Percentiles rank a stretch among this genome's conserved stretches.
Evolutionary conservation across 2,797 vertebrate genomes (phyloP).

Genomic region (Pteropus rufus): DNA sequence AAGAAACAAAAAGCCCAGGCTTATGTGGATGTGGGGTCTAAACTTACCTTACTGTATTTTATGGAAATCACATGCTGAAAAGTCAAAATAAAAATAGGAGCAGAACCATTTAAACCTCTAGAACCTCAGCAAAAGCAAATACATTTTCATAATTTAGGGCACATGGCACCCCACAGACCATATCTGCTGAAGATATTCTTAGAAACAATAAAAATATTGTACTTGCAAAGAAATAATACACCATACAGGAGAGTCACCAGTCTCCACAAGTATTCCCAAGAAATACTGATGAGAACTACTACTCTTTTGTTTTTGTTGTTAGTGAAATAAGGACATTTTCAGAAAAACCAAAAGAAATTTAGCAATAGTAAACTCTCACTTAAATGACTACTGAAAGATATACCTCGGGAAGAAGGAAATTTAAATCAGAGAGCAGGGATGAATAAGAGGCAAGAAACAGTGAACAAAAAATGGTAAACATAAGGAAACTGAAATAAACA

Average conservation of each 20-base stretch:
- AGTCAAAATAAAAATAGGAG: background rate
- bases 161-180: background rate
- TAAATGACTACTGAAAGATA: constrained; percentile 24
- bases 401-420: constrained; percentile 25
- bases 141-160: background rate
- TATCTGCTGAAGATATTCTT: background rate
- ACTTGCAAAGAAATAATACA: background rate
- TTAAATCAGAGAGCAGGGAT: constrained; percentile 1
- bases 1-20: background rate
- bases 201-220: constrained; percentile 15
- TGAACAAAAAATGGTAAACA: constrained; percentile 29
- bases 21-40: background rate
- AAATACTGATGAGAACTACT: background rate
- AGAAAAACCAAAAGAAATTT: constrained; percentile 4
- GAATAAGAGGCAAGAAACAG: background rate
- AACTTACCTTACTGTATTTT: background rate
- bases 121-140: constrained; percentile 25
- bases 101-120: constrained; percentile 20
- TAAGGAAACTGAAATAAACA: background rate
- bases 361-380: background rate
- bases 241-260: background rate
- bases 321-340: constrained; percentile 18
- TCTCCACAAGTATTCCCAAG: background rate
- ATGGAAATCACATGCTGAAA: background rate
- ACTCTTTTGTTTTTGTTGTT: background rate